These are phyloP conservation scores for Hartigia nigra DNA, from an alignment of 2,888 invertebrate genomes.

Conservation along the genomic window DNA sequence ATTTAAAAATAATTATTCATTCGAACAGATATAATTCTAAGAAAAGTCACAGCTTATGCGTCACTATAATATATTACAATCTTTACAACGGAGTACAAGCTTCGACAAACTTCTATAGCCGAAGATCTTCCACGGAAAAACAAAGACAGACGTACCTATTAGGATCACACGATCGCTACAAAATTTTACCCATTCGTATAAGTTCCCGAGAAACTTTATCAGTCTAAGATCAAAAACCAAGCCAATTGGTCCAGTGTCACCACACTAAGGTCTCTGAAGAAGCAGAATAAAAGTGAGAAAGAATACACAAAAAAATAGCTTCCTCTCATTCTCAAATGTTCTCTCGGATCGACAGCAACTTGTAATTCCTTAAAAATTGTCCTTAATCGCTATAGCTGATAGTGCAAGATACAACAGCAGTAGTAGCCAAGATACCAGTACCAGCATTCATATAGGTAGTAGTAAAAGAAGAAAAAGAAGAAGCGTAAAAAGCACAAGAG, in stretches of 20 bases:
- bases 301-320: background rate
- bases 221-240: background rate
- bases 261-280: background rate
- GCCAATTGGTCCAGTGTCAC: background rate
- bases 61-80: background rate
- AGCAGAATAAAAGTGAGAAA: background rate
- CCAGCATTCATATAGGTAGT: background rate
- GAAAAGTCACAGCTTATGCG: background rate
- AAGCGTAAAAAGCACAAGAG: conserved; percentile 3
- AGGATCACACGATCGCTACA: background rate
- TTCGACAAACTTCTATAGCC: background rate
- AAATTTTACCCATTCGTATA: background rate
- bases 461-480: background rate
- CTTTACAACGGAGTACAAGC: too few species aligned
- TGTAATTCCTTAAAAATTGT: background rate
- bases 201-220: background rate
- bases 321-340: background rate
- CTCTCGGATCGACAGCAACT: background rate
- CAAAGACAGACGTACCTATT: background rate
- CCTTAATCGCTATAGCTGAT: background rate
- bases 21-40: background rate
- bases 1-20: background rate
- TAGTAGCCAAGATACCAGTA: background rate
- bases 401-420: background rate
- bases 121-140: background rate